Percentiles rank a stretch among this genome's conserved stretches.
Conservation (phyloP, 2,797 vertebrate genomes). For the Megaceryle alcyon region DNA sequence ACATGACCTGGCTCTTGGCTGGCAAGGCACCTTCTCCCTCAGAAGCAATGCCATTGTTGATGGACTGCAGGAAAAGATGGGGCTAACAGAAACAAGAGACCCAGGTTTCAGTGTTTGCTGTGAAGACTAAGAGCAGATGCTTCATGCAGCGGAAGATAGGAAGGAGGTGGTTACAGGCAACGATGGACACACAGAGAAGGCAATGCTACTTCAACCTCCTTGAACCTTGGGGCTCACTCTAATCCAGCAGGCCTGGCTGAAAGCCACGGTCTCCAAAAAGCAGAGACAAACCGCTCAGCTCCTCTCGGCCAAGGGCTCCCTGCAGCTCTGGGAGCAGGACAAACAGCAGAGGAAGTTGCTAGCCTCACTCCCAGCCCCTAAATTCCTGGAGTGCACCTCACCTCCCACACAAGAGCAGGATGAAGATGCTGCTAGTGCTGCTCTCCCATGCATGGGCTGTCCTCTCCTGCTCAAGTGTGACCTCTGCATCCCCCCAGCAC, state of each 20-base stretch:
- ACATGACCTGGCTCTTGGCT: background rate
- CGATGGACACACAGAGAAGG: background rate
- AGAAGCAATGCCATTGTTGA: background rate
- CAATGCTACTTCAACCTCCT: background rate
- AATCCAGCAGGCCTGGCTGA: background rate
- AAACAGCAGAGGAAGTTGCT: background rate
- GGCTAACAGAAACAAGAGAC: background rate
- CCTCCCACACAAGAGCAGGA: background rate
- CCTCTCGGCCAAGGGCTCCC: background rate
- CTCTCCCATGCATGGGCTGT: fast-evolving
- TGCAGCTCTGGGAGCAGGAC: background rate
- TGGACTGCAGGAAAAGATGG: background rate
- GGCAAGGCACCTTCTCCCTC: background rate
- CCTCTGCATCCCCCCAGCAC: background rate
- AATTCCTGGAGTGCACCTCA: background rate
- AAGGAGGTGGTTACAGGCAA: background rate
- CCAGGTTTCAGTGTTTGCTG: background rate
- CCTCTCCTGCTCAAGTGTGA: background rate
- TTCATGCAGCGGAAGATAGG: background rate
- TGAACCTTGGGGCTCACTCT: background rate
- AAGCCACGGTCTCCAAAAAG: background rate
- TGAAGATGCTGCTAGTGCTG: background rate
- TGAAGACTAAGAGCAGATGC: background rate
- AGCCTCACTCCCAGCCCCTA: background rate
- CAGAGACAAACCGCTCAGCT: background rate